phyloP scores from a whole-genome alignment of 1,140 invertebrate species.

The Drosophila grimshawi region DNA sequence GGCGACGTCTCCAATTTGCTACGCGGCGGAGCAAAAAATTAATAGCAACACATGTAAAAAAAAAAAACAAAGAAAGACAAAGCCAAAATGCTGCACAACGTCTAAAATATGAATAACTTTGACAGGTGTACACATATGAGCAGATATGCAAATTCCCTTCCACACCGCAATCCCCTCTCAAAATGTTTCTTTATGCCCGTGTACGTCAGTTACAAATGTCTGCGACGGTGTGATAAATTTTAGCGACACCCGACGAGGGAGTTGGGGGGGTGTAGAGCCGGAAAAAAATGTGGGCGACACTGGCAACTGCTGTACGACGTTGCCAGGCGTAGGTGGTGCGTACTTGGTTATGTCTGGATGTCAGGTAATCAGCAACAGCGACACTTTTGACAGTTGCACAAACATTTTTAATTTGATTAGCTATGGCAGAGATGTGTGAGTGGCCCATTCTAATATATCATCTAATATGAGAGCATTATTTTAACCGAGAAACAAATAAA shows the following conservation, averaged over 20 bases:
- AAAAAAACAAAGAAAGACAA: constrained; percentile 12
- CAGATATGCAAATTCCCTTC: constrained; percentile 59
- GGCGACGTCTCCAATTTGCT: constrained; percentile 44
- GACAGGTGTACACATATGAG: constrained; percentile 36
- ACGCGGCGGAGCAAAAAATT: constrained; percentile 51
- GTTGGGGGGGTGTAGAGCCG: background rate
- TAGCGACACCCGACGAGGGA: constrained; percentile 39
- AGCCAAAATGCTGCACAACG: constrained; percentile 13
- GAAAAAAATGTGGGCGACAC: constrained; percentile 18
- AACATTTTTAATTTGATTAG: constrained; percentile 47
- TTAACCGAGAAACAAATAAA: background rate
- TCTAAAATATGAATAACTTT: constrained; percentile 76
- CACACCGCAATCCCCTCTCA: background rate
- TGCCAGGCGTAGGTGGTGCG: constrained; percentile 11
- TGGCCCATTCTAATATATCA: background rate
- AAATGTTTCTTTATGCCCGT: constrained; percentile 25
- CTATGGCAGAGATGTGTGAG: background rate
- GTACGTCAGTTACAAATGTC: constrained; percentile 69
- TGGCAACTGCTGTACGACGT: constrained; percentile 15
- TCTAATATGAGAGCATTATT: background rate
- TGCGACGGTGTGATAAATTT: constrained; percentile 72
- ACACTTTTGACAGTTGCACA: constrained; percentile 46
- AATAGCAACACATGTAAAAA: constrained; percentile 64
- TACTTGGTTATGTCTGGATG: constrained; percentile 1
- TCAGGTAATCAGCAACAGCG: constrained; percentile 32